phyloP scores from a whole-genome alignment of 2,797 vertebrate genomes.

The Micromesistius poutassou region DNA sequence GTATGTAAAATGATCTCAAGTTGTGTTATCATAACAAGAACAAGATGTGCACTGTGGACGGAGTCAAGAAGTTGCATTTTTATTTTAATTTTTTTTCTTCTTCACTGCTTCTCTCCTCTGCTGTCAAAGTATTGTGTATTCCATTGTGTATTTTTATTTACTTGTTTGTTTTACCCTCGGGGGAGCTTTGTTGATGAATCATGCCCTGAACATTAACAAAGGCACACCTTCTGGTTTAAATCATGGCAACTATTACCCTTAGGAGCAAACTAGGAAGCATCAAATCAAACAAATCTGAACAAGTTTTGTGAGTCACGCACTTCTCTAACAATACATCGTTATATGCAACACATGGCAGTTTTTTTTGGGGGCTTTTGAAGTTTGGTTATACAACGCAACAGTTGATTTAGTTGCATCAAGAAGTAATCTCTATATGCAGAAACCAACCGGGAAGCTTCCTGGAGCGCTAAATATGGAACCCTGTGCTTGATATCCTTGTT shows the following conservation, averaged over 20 bases:
- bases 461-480: background rate
- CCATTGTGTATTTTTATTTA: no score
- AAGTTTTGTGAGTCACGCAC: background rate
- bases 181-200: background rate
- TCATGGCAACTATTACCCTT: background rate
- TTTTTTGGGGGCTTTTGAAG: background rate
- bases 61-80: background rate
- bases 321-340: background rate
- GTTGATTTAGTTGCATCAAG: background rate
- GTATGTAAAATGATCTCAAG: no score
- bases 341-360: background rate
- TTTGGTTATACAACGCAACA: background rate
- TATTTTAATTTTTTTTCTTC: no score
- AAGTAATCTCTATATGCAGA: background rate
- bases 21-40: background rate
- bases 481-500: no score
- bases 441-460: background rate
- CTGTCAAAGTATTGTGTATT: no score
- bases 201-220: background rate
- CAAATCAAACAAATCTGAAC: background rate
- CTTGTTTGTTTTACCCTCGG: background rate
- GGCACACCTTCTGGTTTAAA: background rate
- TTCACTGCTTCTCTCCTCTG: no score
- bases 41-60: background rate
- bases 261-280: background rate